Evolutionary conservation across 2,888 invertebrate genomes (phyloP), one percentile per base, ranked within the genome.

Genomic region (Drosophila infuscata): DNA sequence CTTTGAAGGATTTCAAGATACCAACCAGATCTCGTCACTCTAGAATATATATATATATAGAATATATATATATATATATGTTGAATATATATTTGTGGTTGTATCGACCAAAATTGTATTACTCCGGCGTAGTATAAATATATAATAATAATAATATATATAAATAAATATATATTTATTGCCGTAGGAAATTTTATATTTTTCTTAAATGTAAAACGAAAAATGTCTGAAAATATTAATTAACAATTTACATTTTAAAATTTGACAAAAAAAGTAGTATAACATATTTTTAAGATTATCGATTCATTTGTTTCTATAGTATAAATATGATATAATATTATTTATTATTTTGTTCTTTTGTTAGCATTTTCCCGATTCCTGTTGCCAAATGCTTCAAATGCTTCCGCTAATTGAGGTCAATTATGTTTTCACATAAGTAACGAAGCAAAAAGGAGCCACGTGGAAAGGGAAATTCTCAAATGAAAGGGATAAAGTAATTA

Each of bases 371-470:
- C 15, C 32, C 20, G 41, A 17, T 43, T n/a, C 9, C 15, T 7
- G 29, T 38, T 38, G 56, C 12, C 5, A 56, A 56, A 25, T 25
- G 20, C 30, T 36, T n/a, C 8, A 48, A 46, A 46, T 51, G 41
- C 38, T 36, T 11, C 0, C 8, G 11, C 36, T 41, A 61, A 61
- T 61, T 32, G 41, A 61, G 36, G 51, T 61, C 41, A 52, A 52
- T 38, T 41, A n/a, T 32, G 15, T 17, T 32, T 20, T 52, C 36
- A 52, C 17, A 4, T 15, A 15, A 20, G 38, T 51, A 9, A 2
- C 11, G 36, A n/a, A 53, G 17, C n/a, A 54, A 36, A 8, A 12
- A 15, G 20, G 0, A 12, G 48, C 25, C 12, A 7, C 9, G 1
- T 0, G 20, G 33, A 53, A 29, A n/a, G n/a, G 29, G 0, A 56